phyloP scores from a whole-genome alignment of 2,888 invertebrate species.

The Bombylius discolor region DNA sequence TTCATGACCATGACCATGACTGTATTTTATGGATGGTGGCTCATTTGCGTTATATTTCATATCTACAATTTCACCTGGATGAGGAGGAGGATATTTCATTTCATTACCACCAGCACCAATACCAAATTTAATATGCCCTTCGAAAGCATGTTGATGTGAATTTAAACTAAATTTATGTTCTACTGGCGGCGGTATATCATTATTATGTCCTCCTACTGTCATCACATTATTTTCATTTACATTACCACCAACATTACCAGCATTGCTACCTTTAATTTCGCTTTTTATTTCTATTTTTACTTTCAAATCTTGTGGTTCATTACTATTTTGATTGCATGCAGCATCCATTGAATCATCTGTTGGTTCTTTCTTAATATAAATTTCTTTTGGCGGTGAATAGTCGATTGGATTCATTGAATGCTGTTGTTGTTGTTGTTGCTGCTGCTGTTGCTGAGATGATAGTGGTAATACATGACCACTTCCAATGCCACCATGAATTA shows the following conservation, averaged over 20 bases:
- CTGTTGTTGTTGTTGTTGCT: constrained; percentile 7
- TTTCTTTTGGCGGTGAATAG: constrained; percentile 49
- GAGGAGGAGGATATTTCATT: constrained; percentile 3
- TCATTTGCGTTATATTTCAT: constrained; percentile 28
- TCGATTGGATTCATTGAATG: constrained; percentile 26
- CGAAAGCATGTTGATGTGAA: constrained; percentile 34
- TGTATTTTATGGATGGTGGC: constrained; percentile 24
- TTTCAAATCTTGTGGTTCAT: constrained; percentile 58
- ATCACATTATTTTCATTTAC: constrained; percentile 26
- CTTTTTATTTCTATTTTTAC: constrained; percentile 54
- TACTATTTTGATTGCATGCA: constrained; percentile 36
- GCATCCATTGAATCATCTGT: constrained; percentile 37
- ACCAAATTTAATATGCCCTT: constrained; percentile 17
- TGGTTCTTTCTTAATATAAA: constrained; percentile 42
- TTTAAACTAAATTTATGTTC: constrained; percentile 32
- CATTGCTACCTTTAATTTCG: constrained; percentile 22
- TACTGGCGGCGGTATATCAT: constrained; percentile 32
- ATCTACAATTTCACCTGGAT: constrained; percentile 25
- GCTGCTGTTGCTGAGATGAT: constrained; percentile 28
- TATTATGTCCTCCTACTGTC: constrained; percentile 21
- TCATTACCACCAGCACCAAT: constrained; percentile 7
- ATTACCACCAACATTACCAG: constrained; percentile 6
- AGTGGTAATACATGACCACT: constrained; percentile 7
- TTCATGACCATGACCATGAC: constrained; percentile 13
- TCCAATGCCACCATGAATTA: constrained; percentile 15